Evolutionary conservation across 2,888 invertebrate species (phyloP).

Genomic region (Rhamphomyia laevipes): DNA sequence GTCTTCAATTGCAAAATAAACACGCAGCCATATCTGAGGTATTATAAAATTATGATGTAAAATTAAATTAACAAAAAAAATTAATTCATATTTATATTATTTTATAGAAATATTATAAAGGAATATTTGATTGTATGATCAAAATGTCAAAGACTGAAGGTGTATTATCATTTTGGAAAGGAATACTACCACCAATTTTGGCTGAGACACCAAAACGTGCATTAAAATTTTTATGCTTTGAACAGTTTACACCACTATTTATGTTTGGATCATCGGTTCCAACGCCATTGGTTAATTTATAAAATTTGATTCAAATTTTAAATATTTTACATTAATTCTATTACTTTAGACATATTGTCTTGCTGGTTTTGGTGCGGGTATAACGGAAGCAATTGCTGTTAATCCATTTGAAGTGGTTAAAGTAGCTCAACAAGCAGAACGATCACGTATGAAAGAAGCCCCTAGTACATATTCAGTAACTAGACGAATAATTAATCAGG

Average conservation of each 20-base stretch:
- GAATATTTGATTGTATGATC: conserved; percentile 73
- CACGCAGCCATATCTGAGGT: conserved; percentile 2
- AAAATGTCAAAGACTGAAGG: conserved; percentile 86
- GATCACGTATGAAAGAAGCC: conserved; percentile 45
- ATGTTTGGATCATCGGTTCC: conserved; percentile 63
- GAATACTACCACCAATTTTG: conserved; percentile 82
- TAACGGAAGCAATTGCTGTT: conserved; percentile 83
- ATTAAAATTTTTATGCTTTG: conserved; percentile 88
- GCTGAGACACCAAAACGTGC: conserved; percentile 94
- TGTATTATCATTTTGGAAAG: conserved; percentile 78
- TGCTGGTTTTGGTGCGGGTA: conserved; percentile 78
- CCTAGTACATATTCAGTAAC: conserved; percentile 74
- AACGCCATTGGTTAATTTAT: conserved; percentile 55
- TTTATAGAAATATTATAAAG: conserved; percentile 48
- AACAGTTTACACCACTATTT: conserved; percentile 81
- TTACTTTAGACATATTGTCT: conserved; percentile 67
- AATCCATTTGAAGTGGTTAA: conserved; percentile 96
- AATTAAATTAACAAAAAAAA: background rate
- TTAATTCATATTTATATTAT: background rate
- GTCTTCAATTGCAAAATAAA: conserved; percentile 63
- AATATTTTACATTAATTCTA: conserved; percentile 2
- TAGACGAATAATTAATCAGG: conserved; percentile 57
- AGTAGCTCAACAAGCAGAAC: conserved; percentile 74
- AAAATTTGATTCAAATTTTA: background rate
- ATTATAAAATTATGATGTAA: background rate